Conservation (phyloP, 2,113 vertebrate genomes). For the Theristicus caerulescens region DNA sequence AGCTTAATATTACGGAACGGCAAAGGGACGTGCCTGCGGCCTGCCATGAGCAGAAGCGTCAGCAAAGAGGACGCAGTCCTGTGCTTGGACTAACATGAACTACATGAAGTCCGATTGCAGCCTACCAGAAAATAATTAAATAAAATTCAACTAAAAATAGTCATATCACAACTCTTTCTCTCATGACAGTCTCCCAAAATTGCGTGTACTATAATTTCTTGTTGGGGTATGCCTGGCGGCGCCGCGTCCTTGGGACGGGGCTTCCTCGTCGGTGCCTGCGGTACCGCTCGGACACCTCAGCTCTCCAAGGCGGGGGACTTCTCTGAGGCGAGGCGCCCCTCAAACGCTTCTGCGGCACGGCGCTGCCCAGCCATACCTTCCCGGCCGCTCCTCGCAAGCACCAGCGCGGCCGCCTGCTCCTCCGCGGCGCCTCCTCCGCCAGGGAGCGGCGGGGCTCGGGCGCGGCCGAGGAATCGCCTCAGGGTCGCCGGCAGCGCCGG, state of each 20-base stretch:
- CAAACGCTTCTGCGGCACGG: rapidly evolving
- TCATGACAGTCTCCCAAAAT: rapidly evolving
- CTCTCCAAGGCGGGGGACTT: rapidly evolving
- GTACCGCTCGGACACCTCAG: neutral
- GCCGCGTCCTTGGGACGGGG: rapidly evolving
- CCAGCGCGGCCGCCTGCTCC: rapidly evolving
- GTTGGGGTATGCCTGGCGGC: rapidly evolving
- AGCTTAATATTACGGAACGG: rapidly evolving
- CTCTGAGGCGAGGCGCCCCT: neutral
- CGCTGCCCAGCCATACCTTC: neutral
- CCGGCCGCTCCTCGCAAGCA: rapidly evolving
- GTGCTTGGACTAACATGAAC: neutral
- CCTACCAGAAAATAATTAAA: too few relatives aligned
- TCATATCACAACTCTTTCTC: rapidly evolving
- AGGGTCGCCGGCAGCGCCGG: neutral
- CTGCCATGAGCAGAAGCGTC: rapidly evolving
- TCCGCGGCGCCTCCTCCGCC: neutral
- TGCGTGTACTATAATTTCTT: rapidly evolving
- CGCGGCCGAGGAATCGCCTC: neutral
- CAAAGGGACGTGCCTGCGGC: too few relatives aligned
- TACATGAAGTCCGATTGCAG: rapidly evolving
- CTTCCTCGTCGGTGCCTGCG: rapidly evolving
- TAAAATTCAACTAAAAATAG: neutral
- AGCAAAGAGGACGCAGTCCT: rapidly evolving
- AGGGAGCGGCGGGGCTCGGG: too few relatives aligned